Evolutionary conservation across 2,113 vertebrate genomes (phyloP), one percentile per base, ranked within the genome.

Genomic region (Patagioenas fasciata): DNA sequence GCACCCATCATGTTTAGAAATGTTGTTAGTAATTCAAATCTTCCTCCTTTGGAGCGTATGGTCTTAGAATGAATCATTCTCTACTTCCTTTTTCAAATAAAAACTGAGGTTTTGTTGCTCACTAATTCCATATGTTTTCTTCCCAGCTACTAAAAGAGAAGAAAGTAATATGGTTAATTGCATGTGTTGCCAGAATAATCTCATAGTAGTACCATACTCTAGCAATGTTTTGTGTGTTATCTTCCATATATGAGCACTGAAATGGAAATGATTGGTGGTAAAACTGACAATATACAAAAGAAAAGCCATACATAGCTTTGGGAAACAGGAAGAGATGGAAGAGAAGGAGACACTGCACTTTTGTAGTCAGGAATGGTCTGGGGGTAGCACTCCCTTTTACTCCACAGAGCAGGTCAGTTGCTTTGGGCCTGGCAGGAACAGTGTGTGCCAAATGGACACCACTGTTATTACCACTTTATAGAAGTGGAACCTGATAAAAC

Each of bases 21-120:
- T 7, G 56, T 81, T 93, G 75, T 70, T 94, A 94, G 78, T 94
- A 95, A 96, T 85, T 88, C 75, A 94, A 48, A 85, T 31, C 79
- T 86, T 93, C 48, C 64, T 94, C 64, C 78, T 74, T 88, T 93
- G 56, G 54, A 91, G 64, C 2, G 1, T 72, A 77, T 85, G 61
- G 66, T 32, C 83, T 87, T 62, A 77, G 71, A 56, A 70, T 89
- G 87, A 97, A 71, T 95, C 87, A 95, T 54, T 65, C 74, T 51
- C 66, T n/a, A 42, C 89, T 94, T 92, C 91, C 81, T 85, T 93
- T 62, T 77, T 47, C 88, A 94, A 74, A 85, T 47, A 29, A 93
- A 94, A 97, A 80, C 56, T 60, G 87, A 73, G 34, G 34, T 31
- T 82, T 50, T 91, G 60, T 58, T 83, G 51, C 81, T 94, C 38